Conservation (phyloP, 92 coral and sea anemone species). For the Blastomussa wellsi region DNA sequence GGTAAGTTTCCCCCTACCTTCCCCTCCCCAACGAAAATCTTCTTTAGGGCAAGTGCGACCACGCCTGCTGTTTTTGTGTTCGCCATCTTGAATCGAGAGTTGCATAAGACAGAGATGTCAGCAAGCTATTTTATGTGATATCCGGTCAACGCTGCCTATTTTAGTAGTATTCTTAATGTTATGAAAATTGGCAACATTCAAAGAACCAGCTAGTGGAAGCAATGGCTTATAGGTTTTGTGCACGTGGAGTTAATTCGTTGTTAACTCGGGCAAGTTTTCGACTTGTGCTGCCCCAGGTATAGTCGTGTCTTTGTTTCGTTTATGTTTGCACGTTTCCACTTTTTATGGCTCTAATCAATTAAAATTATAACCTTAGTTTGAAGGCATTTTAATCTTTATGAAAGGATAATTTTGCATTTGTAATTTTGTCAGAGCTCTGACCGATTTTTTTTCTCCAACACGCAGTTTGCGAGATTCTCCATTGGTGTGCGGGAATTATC, state of each 20-base stretch:
- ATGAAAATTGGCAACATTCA: not conserved
- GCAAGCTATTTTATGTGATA: constrained; percentile 6
- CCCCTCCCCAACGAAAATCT: not conserved
- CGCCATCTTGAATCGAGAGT: constrained; percentile 37
- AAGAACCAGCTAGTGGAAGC: not conserved
- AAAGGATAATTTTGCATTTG: not conserved
- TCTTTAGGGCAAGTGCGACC: constrained; percentile 9
- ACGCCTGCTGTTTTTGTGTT: constrained; percentile 31
- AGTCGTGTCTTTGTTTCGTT: not conserved
- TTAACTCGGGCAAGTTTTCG: constrained; percentile 26
- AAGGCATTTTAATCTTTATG: not conserved
- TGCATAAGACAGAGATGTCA: constrained; percentile 41
- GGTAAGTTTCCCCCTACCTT: not conserved
- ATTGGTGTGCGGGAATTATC: not conserved
- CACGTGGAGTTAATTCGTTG: constrained; percentile 24
- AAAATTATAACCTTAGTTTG: not conserved
- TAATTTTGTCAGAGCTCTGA: not conserved
- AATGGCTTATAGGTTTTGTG: constrained; percentile 57
- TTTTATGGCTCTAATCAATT: not conserved
- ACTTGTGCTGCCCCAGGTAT: constrained; percentile 35
- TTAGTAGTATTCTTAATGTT: not conserved
- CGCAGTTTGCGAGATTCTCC: constrained; percentile 20
- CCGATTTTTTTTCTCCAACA: not conserved
- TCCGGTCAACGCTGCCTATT: not conserved
- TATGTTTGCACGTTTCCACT: not conserved